Conservation (phyloP, 2,113 vertebrate species). For the Merops nubicus region DNA sequence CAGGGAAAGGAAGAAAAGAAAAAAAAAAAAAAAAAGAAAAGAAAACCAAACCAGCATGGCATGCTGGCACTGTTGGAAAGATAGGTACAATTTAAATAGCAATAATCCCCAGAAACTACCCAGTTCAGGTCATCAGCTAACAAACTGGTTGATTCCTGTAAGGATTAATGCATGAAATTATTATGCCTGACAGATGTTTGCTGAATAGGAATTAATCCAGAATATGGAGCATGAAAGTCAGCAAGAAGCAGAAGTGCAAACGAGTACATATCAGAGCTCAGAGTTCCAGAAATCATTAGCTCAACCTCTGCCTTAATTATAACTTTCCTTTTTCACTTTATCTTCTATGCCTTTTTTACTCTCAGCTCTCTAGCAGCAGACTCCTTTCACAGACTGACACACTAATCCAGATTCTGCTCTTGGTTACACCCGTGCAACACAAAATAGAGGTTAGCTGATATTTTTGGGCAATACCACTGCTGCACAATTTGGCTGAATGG, state of each 20-base stretch:
- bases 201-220: neutral
- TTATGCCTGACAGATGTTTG: constrained; percentile 27
- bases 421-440: neutral
- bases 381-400: neutral
- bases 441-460: neutral
- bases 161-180: constrained; percentile 61
- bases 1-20: neutral
- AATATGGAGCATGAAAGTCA: neutral
- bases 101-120: constrained; percentile 55
- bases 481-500: neutral
- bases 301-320: neutral
- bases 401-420: neutral
- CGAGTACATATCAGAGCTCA: neutral
- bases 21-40: neutral
- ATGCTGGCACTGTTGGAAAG: neutral
- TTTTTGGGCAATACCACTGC: neutral
- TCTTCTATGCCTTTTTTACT: neutral
- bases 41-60: neutral
- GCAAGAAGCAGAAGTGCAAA: neutral
- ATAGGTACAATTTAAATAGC: constrained; percentile 50
- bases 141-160: constrained; percentile 45
- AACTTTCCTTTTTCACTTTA: neutral
- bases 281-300: neutral
- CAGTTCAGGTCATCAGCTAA: constrained; percentile 50
- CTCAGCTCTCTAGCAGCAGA: neutral